These are phyloP conservation scores for Sturnira hondurensis DNA, from an alignment of 2,113 vertebrate species.

Conservation along the genomic window DNA sequence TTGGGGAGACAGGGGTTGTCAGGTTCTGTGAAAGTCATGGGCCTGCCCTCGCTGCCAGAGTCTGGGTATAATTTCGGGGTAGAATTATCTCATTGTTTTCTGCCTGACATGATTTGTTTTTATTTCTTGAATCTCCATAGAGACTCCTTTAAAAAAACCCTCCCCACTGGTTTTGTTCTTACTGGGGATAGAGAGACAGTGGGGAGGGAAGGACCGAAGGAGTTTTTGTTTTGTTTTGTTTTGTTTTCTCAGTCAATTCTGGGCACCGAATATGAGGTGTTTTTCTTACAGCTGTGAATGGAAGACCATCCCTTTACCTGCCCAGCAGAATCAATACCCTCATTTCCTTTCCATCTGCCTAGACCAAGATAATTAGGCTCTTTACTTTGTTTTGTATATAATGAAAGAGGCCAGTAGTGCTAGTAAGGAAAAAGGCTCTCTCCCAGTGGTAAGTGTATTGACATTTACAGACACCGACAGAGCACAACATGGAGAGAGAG, in stretches of 20 bases:
- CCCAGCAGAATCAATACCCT: slow-evolving; percentile 73
- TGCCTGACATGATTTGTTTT: not conserved
- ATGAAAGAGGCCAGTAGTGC: slow-evolving; percentile 63
- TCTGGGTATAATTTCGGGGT: not conserved
- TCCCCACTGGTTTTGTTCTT: not conserved
- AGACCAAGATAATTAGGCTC: slow-evolving; percentile 72
- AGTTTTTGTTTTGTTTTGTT: not conserved
- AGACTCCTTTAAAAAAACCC: not conserved
- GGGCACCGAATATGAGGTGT: not conserved
- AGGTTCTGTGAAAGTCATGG: not conserved
- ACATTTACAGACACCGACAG: slow-evolving; percentile 75
- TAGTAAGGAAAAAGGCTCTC: slow-evolving; percentile 71
- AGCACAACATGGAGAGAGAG: slow-evolving; percentile 65
- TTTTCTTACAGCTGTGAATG: slow-evolving; percentile 49
- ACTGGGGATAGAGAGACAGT: not conserved
- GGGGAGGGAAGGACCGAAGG: not conserved
- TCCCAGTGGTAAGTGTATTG: slow-evolving; percentile 79
- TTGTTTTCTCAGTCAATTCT: not conserved
- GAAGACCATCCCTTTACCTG: slow-evolving; percentile 51
- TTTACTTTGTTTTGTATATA: slow-evolving; percentile 79
- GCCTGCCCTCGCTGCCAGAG: not conserved
- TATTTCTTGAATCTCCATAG: not conserved
- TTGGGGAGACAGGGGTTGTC: not conserved
- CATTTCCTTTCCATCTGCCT: slow-evolving; percentile 77
- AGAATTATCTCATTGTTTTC: not conserved